Base-by-base conservation (phyloP, 2,113 vertebrate species). In the Trematocara zebra region DNA sequence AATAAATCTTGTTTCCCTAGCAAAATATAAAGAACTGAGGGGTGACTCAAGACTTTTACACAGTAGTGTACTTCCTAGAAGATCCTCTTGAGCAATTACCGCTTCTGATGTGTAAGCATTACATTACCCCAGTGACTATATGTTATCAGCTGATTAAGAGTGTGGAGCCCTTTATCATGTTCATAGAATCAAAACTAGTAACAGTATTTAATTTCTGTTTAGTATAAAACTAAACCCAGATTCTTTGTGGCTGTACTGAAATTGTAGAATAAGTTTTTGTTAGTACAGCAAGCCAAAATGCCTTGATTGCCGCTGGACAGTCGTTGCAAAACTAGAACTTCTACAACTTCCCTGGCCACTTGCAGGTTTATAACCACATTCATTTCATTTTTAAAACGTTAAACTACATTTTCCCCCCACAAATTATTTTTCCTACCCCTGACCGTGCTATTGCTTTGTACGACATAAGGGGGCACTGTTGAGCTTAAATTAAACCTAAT, bases 381-480 rank as follows among this genome's bases (percentile, higher is more conserved):
- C 28, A 3, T 80, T 12, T 5, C 15, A 86, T 85, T 87, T 64
- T 57, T 8, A 3, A 80, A 64, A 56, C 59, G 9, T 79, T 11
- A 8, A 44, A 53, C 14, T 83, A 15, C 6, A 3, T 23, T 61
- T 78, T 44, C 0, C 2, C 31, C 59, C 10, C 17, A 1, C n/a
- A 47, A 44, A 14, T 44, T 23, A 44, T 2, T 37, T 84, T 84
- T 26, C 11, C 12, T 33, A 23, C 18, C 26, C 17, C 11, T 83
- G 3, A 17, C 11, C 4, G 14, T 86, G 80, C 18, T 31, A 59
- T 85, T 89, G 20, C 53, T 40, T 72, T 18, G 7, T 7, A 6
- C 20, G 23, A 57, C 90, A 42, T 53, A 11, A 51, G 89, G 82
- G 33, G 94, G 86, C 91, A 59, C 37, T 88, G 83, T 93, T 91